phyloP scores from a whole-genome alignment of 2,113 vertebrate species.

The Epinephelus cyanopodus region DNA sequence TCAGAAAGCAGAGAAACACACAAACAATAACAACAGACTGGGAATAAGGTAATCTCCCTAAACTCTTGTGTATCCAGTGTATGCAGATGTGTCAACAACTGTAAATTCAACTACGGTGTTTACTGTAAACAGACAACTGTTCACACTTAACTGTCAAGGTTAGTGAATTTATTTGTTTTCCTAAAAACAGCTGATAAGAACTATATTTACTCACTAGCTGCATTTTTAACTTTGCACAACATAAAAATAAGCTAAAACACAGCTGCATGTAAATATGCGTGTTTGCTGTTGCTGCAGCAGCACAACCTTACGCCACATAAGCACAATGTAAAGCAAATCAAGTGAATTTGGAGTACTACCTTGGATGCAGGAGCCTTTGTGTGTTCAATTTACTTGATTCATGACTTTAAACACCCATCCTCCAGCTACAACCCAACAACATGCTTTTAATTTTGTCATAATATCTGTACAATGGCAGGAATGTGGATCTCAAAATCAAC shows the following conservation, averaged over 20 bases:
- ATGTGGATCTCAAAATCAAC: neutral
- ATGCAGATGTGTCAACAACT: slow-evolving; percentile 63
- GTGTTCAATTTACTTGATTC: neutral
- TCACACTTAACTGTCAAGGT: neutral
- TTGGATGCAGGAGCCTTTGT: neutral
- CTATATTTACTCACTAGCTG: neutral
- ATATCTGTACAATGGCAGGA: neutral
- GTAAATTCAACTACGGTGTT: slow-evolving; percentile 25
- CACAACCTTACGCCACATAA: neutral
- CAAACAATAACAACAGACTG: slow-evolving; percentile 62
- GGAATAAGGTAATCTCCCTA: slow-evolving; percentile 58
- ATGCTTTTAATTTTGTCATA: neutral
- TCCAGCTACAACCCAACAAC: neutral
- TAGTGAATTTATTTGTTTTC: neutral
- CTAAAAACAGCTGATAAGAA: neutral
- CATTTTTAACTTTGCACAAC: neutral
- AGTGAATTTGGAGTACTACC: neutral
- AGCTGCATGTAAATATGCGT: neutral
- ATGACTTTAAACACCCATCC: neutral
- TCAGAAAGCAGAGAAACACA: slow-evolving; percentile 55
- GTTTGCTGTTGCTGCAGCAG: neutral
- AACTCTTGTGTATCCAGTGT: slow-evolving; percentile 31
- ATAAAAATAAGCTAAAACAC: neutral
- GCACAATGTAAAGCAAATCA: neutral
- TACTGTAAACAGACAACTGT: slow-evolving; percentile 35